Percentiles rank a stretch among this genome's conserved stretches.
Conservation (phyloP, 2,888 invertebrate genomes). For the Caenorhabditis doughertyi region DNA sequence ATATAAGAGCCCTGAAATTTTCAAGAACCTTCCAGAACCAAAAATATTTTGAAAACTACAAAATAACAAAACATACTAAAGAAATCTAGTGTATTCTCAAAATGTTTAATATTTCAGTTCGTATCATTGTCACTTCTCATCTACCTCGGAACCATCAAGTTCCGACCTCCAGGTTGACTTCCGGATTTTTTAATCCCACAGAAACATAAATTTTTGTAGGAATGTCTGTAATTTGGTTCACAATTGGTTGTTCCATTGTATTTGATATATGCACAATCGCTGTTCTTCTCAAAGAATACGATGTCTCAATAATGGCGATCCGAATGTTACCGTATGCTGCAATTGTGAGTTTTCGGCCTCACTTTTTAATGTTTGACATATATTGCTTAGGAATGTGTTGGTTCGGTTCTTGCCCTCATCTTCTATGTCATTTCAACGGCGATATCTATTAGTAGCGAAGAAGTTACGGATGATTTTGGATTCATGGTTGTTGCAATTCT, state of each 20-base stretch:
- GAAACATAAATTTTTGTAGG: conserved; percentile 18
- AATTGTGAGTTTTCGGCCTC: conserved; percentile 9
- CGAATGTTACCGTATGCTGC: conserved; percentile 62
- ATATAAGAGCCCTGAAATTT: too few relatives aligned
- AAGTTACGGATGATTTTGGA: conserved; percentile 53
- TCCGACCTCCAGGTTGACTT: conserved; percentile 52
- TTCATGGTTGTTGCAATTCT: conserved; percentile 48
- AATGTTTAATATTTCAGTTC: conserved; percentile 18
- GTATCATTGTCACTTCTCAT: conserved; percentile 40
- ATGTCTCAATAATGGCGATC: conserved; percentile 50
- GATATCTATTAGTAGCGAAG: conserved; percentile 54
- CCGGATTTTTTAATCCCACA: not conserved
- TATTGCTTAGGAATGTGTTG: conserved; percentile 50
- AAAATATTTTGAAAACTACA: too few relatives aligned
- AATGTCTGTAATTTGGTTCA: conserved; percentile 61
- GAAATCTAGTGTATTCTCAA: too few relatives aligned
- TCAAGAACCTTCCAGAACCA: too few relatives aligned
- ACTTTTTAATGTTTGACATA: not conserved
- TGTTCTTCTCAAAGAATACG: conserved; percentile 57
- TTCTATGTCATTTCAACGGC: conserved; percentile 48
- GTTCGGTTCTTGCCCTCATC: conserved; percentile 44
- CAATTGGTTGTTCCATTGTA: conserved; percentile 49
- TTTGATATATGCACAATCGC: conserved; percentile 57
- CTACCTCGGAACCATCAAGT: conserved; percentile 50
- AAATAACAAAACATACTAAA: too few relatives aligned